Evolutionary conservation across 2,888 invertebrate genomes (phyloP), one percentile per base, ranked within the genome.

Genomic region (Lasioglossum figueresi): DNA sequence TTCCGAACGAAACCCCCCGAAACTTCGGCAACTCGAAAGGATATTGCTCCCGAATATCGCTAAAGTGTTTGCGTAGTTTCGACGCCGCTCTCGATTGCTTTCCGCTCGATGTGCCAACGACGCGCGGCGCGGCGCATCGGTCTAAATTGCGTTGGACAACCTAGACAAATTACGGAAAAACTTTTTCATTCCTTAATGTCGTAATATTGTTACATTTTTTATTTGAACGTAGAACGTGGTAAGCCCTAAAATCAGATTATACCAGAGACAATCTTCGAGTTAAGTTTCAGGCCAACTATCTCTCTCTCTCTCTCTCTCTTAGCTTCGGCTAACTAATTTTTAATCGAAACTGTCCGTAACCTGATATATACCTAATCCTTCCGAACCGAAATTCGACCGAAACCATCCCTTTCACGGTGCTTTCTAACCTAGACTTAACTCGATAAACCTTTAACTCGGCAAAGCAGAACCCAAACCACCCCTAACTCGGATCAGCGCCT

Each of bases 161-260:
- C 43, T n/a, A 40, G 72, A 45, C 74, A 37, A 82, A 84, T 74
- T 40, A 19, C 27, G 56, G 19, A 34, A 37, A 68, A 52, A 79
- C 72, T 83, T 79, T 34, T 74, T 31, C 73, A 48, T 48, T 40
- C 43, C 56, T 76, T 68, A 83, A 79, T 79, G 73, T 79, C 76
- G 70, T 68, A 83, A 79, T 79, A 73, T 79, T 74, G 70, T 52
- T 23, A 48, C 8, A 48, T 6, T 48, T 48, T 23, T 48, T 2
- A 6, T 23, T 6, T 48, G 2, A 23, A 48, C 48, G 23, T 48
- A 23, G 48, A 23, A 48, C 2, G 19, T 6, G 2, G 5, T 23
- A 48, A 23, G 23, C 8, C 8, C 3, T n/a, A 10, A n/a, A 4
- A 10, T n/a, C 10, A 0, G n/a, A 56, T 56, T 3, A n/a, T n/a